phyloP scores from a whole-genome alignment of 2,888 invertebrate species.

The Laspeyria flexula region DNA sequence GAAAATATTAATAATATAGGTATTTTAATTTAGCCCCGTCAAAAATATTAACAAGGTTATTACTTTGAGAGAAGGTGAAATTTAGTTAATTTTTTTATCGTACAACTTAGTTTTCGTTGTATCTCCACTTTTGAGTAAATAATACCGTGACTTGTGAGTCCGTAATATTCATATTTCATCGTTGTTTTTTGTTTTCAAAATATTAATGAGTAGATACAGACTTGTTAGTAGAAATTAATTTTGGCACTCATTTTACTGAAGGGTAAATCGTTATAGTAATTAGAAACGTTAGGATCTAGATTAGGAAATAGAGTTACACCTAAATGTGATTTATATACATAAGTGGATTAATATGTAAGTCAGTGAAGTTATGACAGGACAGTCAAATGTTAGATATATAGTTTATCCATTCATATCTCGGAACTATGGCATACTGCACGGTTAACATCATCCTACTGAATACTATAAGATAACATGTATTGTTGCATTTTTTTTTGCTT shows the following conservation, averaged over 20 bases:
- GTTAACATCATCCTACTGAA: constrained; percentile 23
- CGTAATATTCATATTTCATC: constrained; percentile 18
- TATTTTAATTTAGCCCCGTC: constrained; percentile 60
- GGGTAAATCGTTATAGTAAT: constrained; percentile 28
- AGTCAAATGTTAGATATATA: not conserved
- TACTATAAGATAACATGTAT: constrained; percentile 29
- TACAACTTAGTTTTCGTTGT: constrained; percentile 53
- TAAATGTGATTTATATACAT: constrained; percentile 32
- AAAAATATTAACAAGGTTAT: constrained; percentile 68
- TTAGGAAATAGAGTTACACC: constrained; percentile 30
- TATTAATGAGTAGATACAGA: constrained; percentile 1
- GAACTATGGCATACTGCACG: constrained; percentile 22
- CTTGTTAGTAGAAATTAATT: constrained; percentile 16
- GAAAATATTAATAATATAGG: constrained; percentile 29
- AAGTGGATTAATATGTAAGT: constrained; percentile 9
- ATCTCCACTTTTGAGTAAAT: constrained; percentile 9
- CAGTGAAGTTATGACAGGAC: not conserved
- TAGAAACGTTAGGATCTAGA: constrained; percentile 40
- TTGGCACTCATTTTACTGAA: constrained; percentile 47
- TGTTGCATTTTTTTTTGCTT: constrained; percentile 21
- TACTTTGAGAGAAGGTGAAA: constrained; percentile 20
- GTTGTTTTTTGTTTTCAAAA: constrained; percentile 30
- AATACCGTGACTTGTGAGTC: constrained; percentile 9
- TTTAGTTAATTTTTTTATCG: constrained; percentile 21
- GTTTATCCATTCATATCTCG: constrained; percentile 7